A percentile compares a stretch with the other conserved stretches of the same genome.
phyloP scores from a whole-genome alignment of 2,888 invertebrate genomes.

The Junonia oenone region DNA sequence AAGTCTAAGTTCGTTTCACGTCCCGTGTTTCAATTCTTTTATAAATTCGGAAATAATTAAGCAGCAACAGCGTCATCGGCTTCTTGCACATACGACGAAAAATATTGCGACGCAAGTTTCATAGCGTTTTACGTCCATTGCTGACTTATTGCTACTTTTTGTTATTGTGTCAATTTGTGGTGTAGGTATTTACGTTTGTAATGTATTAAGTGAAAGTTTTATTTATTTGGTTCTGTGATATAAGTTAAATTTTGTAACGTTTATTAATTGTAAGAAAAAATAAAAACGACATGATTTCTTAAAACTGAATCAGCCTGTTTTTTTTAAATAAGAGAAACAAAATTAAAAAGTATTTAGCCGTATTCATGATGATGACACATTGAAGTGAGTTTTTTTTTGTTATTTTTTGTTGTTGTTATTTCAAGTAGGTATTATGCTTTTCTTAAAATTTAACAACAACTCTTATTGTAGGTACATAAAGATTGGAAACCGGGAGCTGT shows the following conservation, averaged over 20 bases:
- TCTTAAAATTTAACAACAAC: neutral
- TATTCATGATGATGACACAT: neutral
- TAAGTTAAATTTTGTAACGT: constrained; percentile 62
- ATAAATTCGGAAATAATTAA: constrained; percentile 52
- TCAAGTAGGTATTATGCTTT: too few relatives aligned
- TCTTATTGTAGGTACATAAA: constrained; percentile 40
- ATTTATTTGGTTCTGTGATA: constrained; percentile 48
- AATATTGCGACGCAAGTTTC: constrained; percentile 24
- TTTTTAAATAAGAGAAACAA: too few relatives aligned
- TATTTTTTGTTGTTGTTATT: neutral
- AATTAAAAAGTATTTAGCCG: too few relatives aligned
- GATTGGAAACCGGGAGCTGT: constrained; percentile 70
- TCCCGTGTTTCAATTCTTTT: constrained; percentile 64
- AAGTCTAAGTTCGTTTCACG: constrained; percentile 63
- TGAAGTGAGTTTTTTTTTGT: neutral
- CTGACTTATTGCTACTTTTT: constrained; percentile 15
- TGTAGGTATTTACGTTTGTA: constrained; percentile 40
- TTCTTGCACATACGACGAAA: constrained; percentile 27
- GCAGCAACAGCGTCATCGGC: constrained; percentile 44
- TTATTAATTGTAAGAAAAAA: constrained; percentile 44
- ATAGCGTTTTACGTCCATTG: constrained; percentile 30
- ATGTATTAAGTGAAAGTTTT: constrained; percentile 26
- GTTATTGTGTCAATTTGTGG: constrained; percentile 41
- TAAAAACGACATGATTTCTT: constrained; percentile 12
- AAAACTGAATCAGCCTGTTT: neutral